Evolutionary conservation across 1,140 invertebrate species (phyloP), one percentile per base, ranked within the genome.

Genomic region (Drosophila tropicalis): DNA sequence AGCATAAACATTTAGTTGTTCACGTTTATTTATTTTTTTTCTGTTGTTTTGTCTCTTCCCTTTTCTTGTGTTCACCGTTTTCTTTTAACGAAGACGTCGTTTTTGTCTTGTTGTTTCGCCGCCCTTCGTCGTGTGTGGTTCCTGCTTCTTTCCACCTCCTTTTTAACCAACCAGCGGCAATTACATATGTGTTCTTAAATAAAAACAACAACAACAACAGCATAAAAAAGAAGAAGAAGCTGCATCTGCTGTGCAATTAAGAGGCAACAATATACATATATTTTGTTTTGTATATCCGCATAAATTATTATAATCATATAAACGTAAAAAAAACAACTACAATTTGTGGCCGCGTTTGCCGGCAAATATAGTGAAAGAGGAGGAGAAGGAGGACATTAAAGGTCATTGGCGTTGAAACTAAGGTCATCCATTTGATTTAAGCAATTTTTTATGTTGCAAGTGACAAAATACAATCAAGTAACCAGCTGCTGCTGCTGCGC

Each of bases 81-180:
- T 6, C 41, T 25, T 25, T 44, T 15, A 44, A 44, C 41, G 41
- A 44, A 44, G 41, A 7, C n/a, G 5, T 17, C 15, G 41, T 44
- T 44, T 44, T 47, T 47, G 44, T 47, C 44, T 47, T 51, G 17
- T 51, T 9, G 17, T 51, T 51, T 25, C 25, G 25, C 25, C 17
- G 44, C 44, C 44, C 15, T 47, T 77, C 79, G 79, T 77, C 79
- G 79, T 81, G 79, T 82, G 79, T 81, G 79, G 79, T 77, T 81
- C 79, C 70, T 36, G 56, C n/a, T 57, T 67, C 58, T 22, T 41
- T 34, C 44, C 17, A 22, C 44, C 44, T 51, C 9, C 17, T 51
- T 56, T 63, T 51, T 29, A 47, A n/a, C n/a, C 19, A 32, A 39
- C 13, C 58, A 41, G 7, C 62, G 63, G 75, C 75, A 78, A 78